A percentile compares a stretch with the other conserved stretches of the same genome.
Conservation (phyloP, 1,140 invertebrate species). For the Asobara japonica region DNA sequence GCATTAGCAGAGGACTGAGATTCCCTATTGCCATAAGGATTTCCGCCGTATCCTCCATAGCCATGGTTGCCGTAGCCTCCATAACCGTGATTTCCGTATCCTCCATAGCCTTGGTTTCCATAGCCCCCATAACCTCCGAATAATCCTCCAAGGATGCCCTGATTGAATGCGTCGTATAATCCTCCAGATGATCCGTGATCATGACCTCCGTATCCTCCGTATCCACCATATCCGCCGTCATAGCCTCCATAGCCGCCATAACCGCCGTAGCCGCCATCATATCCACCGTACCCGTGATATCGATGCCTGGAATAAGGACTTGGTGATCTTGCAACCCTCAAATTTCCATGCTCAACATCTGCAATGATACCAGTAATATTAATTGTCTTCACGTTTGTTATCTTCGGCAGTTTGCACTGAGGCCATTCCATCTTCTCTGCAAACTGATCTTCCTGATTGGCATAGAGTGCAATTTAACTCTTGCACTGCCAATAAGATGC, state of each 20-base stretch:
- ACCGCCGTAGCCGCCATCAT: background rate
- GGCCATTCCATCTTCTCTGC: too few species aligned
- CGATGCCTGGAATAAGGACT: conserved; percentile 12
- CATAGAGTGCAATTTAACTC: too few species aligned
- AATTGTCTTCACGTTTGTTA: too few species aligned
- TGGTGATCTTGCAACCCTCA: conserved; percentile 28
- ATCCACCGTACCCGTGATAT: background rate
- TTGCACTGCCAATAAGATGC: too few species aligned
- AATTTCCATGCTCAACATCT: background rate
- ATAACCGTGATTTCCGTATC: background rate
- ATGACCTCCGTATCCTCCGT: background rate
- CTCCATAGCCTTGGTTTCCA: conserved; percentile 8
- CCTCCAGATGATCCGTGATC: background rate
- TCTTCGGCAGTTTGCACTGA: too few species aligned
- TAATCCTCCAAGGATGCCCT: background rate
- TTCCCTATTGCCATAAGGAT: background rate
- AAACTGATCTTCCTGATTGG: too few species aligned
- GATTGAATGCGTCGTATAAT: background rate
- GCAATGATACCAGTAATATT: too few species aligned
- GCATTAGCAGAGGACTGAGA: conserved; percentile 34
- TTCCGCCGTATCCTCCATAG: conserved; percentile 2
- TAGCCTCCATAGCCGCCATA: conserved; percentile 1
- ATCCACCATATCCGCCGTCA: background rate
- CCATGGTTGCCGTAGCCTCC: background rate
- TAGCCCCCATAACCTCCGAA: background rate